Percentiles rank a stretch among this genome's conserved stretches.
phyloP scores from a whole-genome alignment of 1,140 invertebrate species.

The Brachionus rotundiformis region DNA sequence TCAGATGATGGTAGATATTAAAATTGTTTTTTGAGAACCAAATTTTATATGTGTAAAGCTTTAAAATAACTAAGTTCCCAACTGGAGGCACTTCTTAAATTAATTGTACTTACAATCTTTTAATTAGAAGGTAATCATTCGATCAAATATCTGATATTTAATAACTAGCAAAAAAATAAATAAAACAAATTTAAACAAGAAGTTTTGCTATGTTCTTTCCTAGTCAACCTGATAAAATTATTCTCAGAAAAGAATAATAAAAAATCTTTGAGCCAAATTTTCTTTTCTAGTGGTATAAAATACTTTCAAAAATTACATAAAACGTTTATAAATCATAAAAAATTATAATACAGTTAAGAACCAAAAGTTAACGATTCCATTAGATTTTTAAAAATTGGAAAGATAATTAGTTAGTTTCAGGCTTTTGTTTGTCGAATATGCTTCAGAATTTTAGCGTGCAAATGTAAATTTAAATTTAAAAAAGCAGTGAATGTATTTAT shows the following conservation, averaged over 20 bases:
- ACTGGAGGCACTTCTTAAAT: background rate
- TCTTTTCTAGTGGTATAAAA: constrained; percentile 8
- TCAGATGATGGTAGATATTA: background rate
- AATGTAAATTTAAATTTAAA: background rate
- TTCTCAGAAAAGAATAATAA: background rate
- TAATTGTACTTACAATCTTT: constrained; percentile 7
- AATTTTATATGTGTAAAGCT: background rate
- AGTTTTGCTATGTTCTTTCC: background rate
- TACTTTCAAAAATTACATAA: constrained; percentile 22
- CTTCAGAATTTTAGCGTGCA: background rate
- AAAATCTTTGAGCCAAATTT: background rate
- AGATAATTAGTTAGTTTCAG: background rate
- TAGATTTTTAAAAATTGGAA: background rate
- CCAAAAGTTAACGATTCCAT: background rate
- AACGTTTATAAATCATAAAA: constrained; percentile 2
- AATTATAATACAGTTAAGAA: constrained; percentile 23
- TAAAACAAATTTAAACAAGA: background rate
- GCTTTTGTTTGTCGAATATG: background rate
- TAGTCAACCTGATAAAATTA: background rate
- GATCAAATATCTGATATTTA: background rate
- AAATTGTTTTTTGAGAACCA: background rate
- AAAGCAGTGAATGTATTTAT: background rate
- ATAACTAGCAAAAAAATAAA: background rate
- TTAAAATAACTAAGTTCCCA: background rate
- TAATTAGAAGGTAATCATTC: constrained; percentile 9